A percentile compares a stretch with the other conserved stretches of the same genome.
Conservation (phyloP, 2,113 vertebrate species). For the Jaculus jaculus region DNA sequence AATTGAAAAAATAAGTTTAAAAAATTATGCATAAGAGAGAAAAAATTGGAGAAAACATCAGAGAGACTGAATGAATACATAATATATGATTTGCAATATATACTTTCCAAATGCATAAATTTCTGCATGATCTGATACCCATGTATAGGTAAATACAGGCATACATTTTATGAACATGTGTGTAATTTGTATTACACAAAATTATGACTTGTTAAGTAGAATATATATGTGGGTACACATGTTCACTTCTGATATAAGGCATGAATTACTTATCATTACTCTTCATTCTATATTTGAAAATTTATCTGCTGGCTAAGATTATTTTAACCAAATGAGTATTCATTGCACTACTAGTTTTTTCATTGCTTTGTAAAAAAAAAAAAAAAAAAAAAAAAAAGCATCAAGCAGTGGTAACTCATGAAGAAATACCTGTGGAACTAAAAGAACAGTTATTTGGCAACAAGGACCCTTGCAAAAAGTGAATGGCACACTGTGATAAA, state of each 20-base stretch:
- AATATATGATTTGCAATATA: conserved; percentile 3
- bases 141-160: neutral
- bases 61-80: neutral
- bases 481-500: neutral
- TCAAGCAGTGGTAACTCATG: too few species aligned
- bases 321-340: too few species aligned
- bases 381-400: too few species aligned
- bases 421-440: neutral
- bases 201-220: neutral
- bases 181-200: neutral
- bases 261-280: too few species aligned
- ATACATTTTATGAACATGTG: neutral
- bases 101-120: neutral
- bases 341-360: too few species aligned
- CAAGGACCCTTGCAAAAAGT: neutral
- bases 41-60: neutral
- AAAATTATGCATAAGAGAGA: neutral
- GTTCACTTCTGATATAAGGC: too few species aligned
- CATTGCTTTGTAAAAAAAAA: too few species aligned
- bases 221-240: neutral
- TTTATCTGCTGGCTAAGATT: too few species aligned
- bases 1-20: too few species aligned
- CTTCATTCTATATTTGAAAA: too few species aligned
- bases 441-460: neutral
- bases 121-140: neutral